phyloP scores from a whole-genome alignment of 1,140 invertebrate species.

The Aplysia californica region DNA sequence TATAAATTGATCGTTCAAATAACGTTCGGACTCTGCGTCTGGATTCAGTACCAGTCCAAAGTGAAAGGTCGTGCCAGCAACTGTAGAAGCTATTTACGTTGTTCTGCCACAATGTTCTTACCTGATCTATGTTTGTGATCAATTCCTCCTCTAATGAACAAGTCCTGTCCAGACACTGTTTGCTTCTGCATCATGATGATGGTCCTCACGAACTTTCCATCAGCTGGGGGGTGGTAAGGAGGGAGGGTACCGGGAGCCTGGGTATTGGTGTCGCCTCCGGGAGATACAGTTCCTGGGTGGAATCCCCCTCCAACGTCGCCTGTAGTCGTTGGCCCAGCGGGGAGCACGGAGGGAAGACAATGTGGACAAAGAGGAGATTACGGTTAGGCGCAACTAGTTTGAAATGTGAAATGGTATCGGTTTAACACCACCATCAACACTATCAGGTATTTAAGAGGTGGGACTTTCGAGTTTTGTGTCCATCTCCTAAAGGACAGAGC shows the following conservation, averaged over 20 bases:
- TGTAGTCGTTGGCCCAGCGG: not conserved
- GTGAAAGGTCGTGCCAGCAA: not conserved
- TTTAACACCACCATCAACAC: no score
- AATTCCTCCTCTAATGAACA: slow-evolving; percentile 70
- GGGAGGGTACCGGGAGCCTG: not conserved
- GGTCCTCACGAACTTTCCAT: slow-evolving; percentile 42
- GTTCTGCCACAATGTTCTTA: no score
- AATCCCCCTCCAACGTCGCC: not conserved
- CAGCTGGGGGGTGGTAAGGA: not conserved
- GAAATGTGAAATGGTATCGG: no score
- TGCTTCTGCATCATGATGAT: slow-evolving; percentile 66
- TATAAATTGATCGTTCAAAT: not conserved
- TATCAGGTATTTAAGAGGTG: no score
- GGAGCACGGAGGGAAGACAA: not conserved
- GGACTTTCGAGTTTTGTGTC: no score
- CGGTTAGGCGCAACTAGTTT: not conserved
- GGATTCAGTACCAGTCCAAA: not conserved
- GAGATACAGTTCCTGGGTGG: not conserved
- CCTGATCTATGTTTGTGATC: slow-evolving; percentile 46
- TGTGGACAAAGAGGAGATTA: not conserved
- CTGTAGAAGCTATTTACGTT: not conserved
- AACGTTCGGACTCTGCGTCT: not conserved
- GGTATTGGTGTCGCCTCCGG: not conserved
- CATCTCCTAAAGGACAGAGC: no score
- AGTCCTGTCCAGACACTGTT: slow-evolving; percentile 66